Base-by-base conservation (phyloP, 2,888 invertebrate genomes). In the Galerucella pusilla region DNA sequence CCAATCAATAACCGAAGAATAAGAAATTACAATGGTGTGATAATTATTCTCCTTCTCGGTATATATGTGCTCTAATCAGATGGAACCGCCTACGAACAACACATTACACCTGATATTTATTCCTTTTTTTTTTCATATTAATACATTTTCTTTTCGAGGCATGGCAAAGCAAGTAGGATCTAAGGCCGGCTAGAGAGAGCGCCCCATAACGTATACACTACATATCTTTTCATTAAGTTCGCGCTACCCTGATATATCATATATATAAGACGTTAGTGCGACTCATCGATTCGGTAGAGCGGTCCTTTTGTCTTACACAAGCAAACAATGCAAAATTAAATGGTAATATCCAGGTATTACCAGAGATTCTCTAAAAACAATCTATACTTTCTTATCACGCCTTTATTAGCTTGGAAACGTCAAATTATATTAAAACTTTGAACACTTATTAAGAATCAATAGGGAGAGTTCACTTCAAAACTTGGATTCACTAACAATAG, bases 201-300 rank as follows among this genome's bases (percentile, higher is more conserved):
- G 77, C 80, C 74, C 79, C 82, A 83, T 84, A 84, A 85, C 84
- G 83, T 85, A 86, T 85, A 86, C 84, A 86, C 83, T 86, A 86
- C 86, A 86, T 86, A 86, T 86, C 86, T 86, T 86, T 86, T 86
- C 86, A 86, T 86, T 86, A 86, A 85, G 83, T 85, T 84, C 84
- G 84, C 84, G 84, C 82, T 82, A 81, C 80, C 72, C 84, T 82
- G 85, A 86, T 86, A 86, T 86, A 86, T 86, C 86, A 86, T 86
- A 42, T 20, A 20, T 42, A 49, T 49, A 85, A 84, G 85, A 83
- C 82, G 82, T 71, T 84, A 85, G 84, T 84, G 79, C 79, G 75
- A 79, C 71, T 73, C 85, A 82, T 76, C 72, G 74, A 82, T 77
- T 75, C 77, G 77, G 71, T 71, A 75, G 81, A 84, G 85, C 85